Conservation (phyloP, 2,113 vertebrate species). For the Nothoprocta pentlandii region DNA sequence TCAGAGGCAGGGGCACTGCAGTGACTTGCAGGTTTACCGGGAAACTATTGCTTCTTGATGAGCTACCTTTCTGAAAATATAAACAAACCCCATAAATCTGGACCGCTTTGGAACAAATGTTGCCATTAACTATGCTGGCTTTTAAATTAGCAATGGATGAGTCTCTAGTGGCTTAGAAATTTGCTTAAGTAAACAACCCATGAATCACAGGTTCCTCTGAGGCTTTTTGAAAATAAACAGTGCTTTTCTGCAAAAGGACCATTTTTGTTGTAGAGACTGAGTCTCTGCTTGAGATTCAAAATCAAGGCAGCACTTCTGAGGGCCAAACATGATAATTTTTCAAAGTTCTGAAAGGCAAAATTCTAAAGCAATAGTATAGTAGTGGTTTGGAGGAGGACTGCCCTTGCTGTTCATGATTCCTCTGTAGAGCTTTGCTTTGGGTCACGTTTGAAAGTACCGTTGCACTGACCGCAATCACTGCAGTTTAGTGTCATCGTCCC, state of each 20-base stretch:
- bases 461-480: not conserved
- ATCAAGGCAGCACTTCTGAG: not conserved
- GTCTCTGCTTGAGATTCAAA: not conserved
- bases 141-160: constrained; percentile 39
- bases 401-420: not conserved
- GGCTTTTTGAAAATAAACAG: constrained; percentile 20
- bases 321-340: not conserved
- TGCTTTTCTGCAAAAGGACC: not conserved
- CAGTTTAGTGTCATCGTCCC: not conserved
- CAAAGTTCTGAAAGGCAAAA: not conserved
- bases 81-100: not conserved
- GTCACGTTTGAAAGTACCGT: not conserved
- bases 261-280: not conserved
- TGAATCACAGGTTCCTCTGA: constrained; percentile 41
- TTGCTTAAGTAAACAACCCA: constrained; percentile 59
- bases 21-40: not conserved
- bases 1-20: not conserved
- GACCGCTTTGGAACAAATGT: constrained; percentile 16
- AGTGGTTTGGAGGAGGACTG: not conserved
- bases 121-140: constrained; percentile 51
- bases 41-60: not conserved
- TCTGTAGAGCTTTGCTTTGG: not conserved
- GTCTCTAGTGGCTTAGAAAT: not conserved
- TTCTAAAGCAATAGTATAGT: not conserved
- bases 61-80: not conserved